A percentile compares a stretch with the other conserved stretches of the same genome.
Evolutionary conservation across 2,113 vertebrate species (phyloP).

Genomic region (Verasper variegatus): DNA sequence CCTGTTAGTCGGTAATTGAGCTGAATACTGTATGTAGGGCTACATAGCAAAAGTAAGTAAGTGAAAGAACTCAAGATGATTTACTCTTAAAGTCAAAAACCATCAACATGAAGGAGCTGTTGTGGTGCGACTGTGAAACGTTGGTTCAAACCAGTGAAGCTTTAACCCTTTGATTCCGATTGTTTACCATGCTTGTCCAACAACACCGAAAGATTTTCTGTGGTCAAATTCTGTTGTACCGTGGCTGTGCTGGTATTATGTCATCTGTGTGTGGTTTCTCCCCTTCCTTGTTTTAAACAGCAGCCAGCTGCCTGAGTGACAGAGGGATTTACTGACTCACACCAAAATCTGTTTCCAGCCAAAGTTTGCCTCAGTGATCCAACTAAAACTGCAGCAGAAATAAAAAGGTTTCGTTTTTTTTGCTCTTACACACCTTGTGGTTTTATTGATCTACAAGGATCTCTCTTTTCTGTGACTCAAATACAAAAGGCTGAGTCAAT

Average conservation of each 20-base stretch:
- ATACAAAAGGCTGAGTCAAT: background rate
- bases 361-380: conserved; percentile 2
- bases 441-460: conserved; percentile 11
- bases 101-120: background rate
- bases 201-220: background rate
- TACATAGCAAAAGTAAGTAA: no score
- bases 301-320: conserved; percentile 43
- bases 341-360: conserved; percentile 39
- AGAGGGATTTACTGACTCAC: conserved; percentile 46
- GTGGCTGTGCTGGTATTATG: conserved; percentile 28
- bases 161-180: conserved; percentile 17
- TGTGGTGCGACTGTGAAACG: background rate
- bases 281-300: conserved; percentile 47
- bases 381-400: background rate
- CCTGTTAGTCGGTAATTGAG: no score
- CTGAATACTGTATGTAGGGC: no score
- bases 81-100: background rate
- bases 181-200: background rate
- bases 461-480: background rate
- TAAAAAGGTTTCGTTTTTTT: background rate
- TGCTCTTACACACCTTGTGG: background rate
- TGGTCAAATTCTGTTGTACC: background rate
- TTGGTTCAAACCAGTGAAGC: background rate
- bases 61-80: background rate
- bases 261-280: conserved; percentile 27